Conservation (phyloP, 2,888 invertebrate genomes). For the Lampropteryx suffumata region DNA sequence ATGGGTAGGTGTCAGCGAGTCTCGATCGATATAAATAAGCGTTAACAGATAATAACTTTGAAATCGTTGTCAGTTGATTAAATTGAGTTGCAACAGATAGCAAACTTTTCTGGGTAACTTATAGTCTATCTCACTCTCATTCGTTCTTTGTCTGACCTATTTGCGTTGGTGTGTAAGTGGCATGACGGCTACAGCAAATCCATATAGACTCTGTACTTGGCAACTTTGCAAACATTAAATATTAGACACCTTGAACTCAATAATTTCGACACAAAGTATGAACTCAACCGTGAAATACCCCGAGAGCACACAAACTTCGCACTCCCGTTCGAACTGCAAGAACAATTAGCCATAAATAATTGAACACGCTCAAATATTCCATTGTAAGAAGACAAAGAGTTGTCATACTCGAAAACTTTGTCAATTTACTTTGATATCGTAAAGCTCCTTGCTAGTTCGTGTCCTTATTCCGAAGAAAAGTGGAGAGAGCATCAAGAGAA, state of each 20-base stretch:
- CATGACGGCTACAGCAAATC: constrained; percentile 2
- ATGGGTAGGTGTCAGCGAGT: no score
- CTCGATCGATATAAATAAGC: background rate
- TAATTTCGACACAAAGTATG: constrained; percentile 43
- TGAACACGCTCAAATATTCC: constrained; percentile 71
- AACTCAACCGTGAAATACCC: constrained; percentile 44
- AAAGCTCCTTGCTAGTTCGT: constrained; percentile 71
- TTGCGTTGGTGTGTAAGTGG: background rate
- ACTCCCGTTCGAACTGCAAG: constrained; percentile 51
- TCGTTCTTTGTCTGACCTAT: background rate
- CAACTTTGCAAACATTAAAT: constrained; percentile 24
- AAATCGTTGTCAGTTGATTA: no score
- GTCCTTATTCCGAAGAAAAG: constrained; percentile 71
- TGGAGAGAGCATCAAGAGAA: constrained; percentile 73
- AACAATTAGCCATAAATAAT: constrained; percentile 76
- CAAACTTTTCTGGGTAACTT: background rate
- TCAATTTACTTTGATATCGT: constrained; percentile 71
- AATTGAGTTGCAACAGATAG: no score
- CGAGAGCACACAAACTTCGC: constrained; percentile 37
- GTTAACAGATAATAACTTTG: background rate
- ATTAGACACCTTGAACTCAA: constrained; percentile 33
- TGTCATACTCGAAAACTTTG: constrained; percentile 73
- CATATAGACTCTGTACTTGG: constrained; percentile 4
- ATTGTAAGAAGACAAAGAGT: constrained; percentile 71
- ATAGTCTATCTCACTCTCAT: background rate